Evolutionary conservation across 2,888 invertebrate genomes (phyloP).

Genomic region (Dasypolia templi): DNA sequence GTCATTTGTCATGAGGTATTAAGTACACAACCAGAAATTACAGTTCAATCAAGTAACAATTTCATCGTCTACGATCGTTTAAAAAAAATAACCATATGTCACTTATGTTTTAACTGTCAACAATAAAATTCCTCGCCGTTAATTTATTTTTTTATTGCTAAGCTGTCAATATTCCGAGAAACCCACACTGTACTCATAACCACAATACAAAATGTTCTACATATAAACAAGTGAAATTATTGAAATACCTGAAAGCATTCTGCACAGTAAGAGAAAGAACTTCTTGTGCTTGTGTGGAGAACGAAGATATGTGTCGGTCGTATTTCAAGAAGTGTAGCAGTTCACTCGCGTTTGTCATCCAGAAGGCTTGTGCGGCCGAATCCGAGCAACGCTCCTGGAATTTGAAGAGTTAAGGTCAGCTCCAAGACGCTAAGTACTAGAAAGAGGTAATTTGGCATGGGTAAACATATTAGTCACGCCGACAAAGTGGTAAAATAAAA

Average conservation of each 20-base stretch:
- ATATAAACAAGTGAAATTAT: not conserved
- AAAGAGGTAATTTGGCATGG: too few species aligned
- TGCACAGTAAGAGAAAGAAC: conserved; percentile 98
- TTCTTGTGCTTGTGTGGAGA: conserved; percentile 97
- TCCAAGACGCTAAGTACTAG: too few species aligned
- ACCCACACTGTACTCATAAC: not conserved
- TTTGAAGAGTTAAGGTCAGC: not conserved
- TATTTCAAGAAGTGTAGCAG: conserved; percentile 98
- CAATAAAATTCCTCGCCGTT: conserved; percentile 1
- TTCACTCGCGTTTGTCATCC: conserved; percentile 99
- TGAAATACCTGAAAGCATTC: conserved; percentile 93
- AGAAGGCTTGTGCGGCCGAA: conserved; percentile 96
- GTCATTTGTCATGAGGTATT: not conserved
- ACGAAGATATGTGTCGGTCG: conserved; percentile 98
- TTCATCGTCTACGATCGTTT: too few species aligned
- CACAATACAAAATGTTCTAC: not conserved
- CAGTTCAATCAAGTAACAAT: not conserved
- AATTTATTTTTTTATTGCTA: not conserved
- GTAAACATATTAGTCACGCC: too few species aligned
- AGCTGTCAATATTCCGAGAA: not conserved
- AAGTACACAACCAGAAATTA: not conserved
- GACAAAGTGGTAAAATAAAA: too few species aligned
- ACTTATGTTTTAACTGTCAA: not conserved
- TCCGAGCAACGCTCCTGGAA: conserved; percentile 95
- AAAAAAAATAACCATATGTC: too few species aligned